Base-by-base conservation (phyloP, 2,888 invertebrate species). In the Nysson spinosus region DNA sequence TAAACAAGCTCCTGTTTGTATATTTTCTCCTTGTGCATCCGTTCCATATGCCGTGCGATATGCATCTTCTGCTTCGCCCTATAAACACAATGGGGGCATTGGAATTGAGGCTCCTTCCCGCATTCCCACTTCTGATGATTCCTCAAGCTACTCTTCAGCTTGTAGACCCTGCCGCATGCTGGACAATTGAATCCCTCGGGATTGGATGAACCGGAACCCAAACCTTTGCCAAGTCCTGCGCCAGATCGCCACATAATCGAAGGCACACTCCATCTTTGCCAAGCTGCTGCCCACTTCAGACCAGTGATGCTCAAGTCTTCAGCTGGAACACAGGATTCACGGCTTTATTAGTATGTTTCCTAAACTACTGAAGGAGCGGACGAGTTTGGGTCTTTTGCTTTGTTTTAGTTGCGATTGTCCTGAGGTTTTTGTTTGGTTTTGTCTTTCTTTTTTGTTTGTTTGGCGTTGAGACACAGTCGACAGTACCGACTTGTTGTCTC, bases 101-200 rank as follows among this genome's bases (percentile, higher is more conserved):
- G 85, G 69, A 88, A 88, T 61, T 88, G 86, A 1, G 88, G 87
- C 57, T 86, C 88, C 75, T 88, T 88, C 34, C 88, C 88, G 69
- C 88, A 88, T 55, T 88, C 88, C 85, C 87, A 88, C 60, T 87
- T 87, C 71, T 87, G 86, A 71, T 88, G 88, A 52, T 87, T 87
- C 11, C 87, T 71, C 57, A 87, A 77, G 66, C 95, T 95, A 77
- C 95, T 95, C 88, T 95, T 95, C 76, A 95, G 90, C 87, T 95
- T 95, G 89, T 96, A 96, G 69, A 94, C 92, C 74, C 95, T 91
- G 65, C 94, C 95, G 88, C 96, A 96, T 81, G 94, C 94, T 52
- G 93, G 92, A 88, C 95, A 95, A 60, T 92, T 91, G 90, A 94
- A 94, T 72, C 90, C 89, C 72, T 90, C 91, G 0, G 85, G 83